Evolutionary conservation across 2,888 invertebrate species (phyloP), one percentile per base, ranked within the genome.

Genomic region (Tigriopus californicus): DNA sequence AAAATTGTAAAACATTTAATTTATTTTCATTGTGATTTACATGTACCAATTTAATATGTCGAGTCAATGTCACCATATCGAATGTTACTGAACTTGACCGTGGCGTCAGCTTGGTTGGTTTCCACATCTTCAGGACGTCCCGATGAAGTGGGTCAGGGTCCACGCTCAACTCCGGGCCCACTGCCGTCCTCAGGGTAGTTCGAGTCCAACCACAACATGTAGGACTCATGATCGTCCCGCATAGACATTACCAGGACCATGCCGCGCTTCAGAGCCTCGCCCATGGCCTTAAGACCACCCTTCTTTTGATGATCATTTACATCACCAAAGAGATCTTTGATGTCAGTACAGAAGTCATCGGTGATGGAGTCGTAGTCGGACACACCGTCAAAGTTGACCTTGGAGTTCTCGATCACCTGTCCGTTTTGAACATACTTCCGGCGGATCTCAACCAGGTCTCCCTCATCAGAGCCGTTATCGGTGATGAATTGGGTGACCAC

Each of bases 401-500:
- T 15, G 18, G 60, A 52, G 60, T 62, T 63, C 44, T 62, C 51
- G 42, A 63, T 60, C 11, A 40, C 20, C 41, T 22, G 52, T 13
- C 63, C 63, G 41, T 63, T 47, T 49, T 63, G 62, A 22, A 61
- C 54, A 53, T 62, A 63, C 44, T 61, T 42, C 40, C 63, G 55
- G 20, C 62, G 49, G 41, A 63, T 57, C 53, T 62, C 63, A 18
- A 55, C 55, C n/a, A 63, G 56, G 41, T 63, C 62, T 33, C 63
- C 63, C 58, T 58, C 58, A 41, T 63, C 63, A 20, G 63, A 62
- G 24, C 61, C 61, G 25, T 63, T 61, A 41, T 41, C 41, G 15
- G 63, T 63, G 41, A 63, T 58, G 61, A 63, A 63, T 49, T 63
- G 63, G 41, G 63, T 63, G 15, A 63, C 56, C 15, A 63, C 56